These are phyloP conservation scores for Xenopus petersii DNA, from an alignment of 2,797 vertebrate genomes.

Conservation along the genomic window DNA sequence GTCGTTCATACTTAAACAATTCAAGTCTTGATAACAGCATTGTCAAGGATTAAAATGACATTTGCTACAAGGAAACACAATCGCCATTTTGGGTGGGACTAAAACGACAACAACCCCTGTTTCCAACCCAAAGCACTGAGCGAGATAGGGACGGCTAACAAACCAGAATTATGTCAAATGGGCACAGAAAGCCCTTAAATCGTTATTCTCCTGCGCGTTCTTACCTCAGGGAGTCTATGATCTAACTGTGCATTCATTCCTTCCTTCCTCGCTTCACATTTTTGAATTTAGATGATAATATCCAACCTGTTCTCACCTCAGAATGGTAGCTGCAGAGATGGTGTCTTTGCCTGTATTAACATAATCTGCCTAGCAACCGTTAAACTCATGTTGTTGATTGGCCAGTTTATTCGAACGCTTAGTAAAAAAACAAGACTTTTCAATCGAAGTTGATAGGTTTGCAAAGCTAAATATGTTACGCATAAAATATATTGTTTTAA, in stretches of 20 bases:
- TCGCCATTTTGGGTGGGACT: conserved; percentile 98
- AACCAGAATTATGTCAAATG: conserved; percentile 48
- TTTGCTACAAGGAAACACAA: conserved; percentile 69
- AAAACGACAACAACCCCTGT: conserved; percentile 73
- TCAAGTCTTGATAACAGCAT: conserved; percentile 25
- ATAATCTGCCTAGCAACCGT: conserved; percentile 91
- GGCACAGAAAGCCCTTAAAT: conserved; percentile 9
- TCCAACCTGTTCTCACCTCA: conserved; percentile 88
- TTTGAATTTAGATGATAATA: conserved; percentile 66
- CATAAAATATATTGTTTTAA: no score
- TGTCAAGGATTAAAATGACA: conserved; percentile 36
- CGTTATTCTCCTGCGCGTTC: conserved; percentile 50
- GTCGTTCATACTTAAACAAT: conserved; percentile 53
- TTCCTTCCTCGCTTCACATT: conserved; percentile 39
- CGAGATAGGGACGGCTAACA: conserved; percentile 19
- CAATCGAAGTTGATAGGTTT: no score
- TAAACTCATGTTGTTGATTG: conserved; percentile 3
- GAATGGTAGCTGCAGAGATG: conserved; percentile 96
- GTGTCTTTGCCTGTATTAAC: conserved; percentile 85
- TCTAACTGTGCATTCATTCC: conserved; percentile 49
- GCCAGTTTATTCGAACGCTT: no score
- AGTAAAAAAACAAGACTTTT: no score
- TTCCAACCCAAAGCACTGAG: conserved; percentile 55
- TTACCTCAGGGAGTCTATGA: conserved; percentile 61
- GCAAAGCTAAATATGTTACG: no score